Evolutionary conservation across 2,797 vertebrate species (phyloP).

Genomic region (Lacerta bilineata): DNA sequence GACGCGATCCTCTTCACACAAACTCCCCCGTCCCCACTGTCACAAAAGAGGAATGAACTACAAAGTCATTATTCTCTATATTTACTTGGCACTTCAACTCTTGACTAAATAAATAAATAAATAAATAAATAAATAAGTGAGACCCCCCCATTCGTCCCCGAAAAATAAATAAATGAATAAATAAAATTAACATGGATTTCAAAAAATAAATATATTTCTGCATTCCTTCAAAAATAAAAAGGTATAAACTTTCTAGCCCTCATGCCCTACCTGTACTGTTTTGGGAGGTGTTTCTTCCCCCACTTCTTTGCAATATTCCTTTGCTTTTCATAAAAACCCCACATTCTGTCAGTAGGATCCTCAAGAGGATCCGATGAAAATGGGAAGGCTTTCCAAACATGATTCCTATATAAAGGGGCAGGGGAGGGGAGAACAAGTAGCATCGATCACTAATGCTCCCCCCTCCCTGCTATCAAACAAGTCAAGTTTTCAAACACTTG

Average conservation of each 20-base stretch:
- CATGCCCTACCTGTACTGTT: conserved; percentile 26
- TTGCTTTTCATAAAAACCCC: not conserved
- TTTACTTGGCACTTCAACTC: conserved; percentile 9
- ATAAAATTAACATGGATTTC: conserved; percentile 40
- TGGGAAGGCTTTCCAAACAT: not conserved
- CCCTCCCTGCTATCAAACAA: conserved; percentile 3
- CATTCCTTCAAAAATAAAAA: conserved; percentile 64
- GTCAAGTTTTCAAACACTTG: not conserved
- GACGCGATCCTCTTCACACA: too few species aligned
- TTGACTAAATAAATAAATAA: conserved; percentile 59
- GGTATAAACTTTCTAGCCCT: conserved; percentile 17
- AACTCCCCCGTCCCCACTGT: not conserved
- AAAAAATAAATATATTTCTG: conserved; percentile 68
- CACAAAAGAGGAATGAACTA: not conserved
- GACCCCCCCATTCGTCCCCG: too few species aligned
- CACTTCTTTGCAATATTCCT: not conserved
- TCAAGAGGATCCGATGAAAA: not conserved
- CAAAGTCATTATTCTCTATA: not conserved
- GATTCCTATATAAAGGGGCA: not conserved
- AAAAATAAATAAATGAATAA: conserved; percentile 75
- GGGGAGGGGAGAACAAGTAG: not conserved
- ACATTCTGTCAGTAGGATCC: not conserved
- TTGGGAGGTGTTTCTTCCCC: not conserved
- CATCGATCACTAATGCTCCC: accelerated
- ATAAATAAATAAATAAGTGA: conserved; percentile 69